Evolutionary conservation across 1,140 invertebrate genomes (phyloP).

Genomic region (Zaprionus gabonicus): DNA sequence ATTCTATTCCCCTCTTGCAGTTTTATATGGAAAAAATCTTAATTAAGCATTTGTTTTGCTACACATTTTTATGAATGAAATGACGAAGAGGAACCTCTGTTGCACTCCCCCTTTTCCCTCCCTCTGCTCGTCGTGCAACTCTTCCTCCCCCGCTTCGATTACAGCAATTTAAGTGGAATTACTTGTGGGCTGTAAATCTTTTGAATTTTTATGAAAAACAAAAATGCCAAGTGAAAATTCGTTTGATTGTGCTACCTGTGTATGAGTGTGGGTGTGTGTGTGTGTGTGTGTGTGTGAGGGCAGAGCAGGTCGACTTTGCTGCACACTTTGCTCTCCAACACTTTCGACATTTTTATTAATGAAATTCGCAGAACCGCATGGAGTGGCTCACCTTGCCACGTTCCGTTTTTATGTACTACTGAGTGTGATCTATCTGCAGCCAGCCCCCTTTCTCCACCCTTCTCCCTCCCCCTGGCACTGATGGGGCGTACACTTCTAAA

Average conservation of each 20-base stretch:
- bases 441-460: not conserved
- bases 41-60: slow-evolving; percentile 64
- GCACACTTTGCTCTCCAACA: slow-evolving; percentile 57
- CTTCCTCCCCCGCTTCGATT: slow-evolving; percentile 31
- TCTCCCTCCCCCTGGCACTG: not conserved
- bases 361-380: slow-evolving; percentile 75
- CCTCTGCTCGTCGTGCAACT: not conserved
- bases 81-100: slow-evolving; percentile 12
- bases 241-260: slow-evolving; percentile 71
- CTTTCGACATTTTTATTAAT: slow-evolving; percentile 83
- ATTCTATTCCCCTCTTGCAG: slow-evolving; percentile 44
- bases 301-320: not conserved
- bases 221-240: slow-evolving; percentile 66
- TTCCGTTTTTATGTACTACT: slow-evolving; percentile 66
- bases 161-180: slow-evolving; percentile 78
- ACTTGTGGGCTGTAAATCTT: slow-evolving; percentile 75
- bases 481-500: slow-evolving; percentile 73
- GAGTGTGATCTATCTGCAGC: slow-evolving; percentile 6
- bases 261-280: not conserved
- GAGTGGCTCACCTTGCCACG: slow-evolving; percentile 35
- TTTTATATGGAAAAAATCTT: slow-evolving; percentile 74
- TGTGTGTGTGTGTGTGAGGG: not conserved
- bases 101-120: not conserved
- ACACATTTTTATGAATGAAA: slow-evolving; percentile 73
- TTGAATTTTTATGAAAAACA: slow-evolving; percentile 82